These are phyloP conservation scores for Sebastes itinus DNA, from an alignment of 2,797 vertebrate genomes.

Conservation along the genomic window DNA sequence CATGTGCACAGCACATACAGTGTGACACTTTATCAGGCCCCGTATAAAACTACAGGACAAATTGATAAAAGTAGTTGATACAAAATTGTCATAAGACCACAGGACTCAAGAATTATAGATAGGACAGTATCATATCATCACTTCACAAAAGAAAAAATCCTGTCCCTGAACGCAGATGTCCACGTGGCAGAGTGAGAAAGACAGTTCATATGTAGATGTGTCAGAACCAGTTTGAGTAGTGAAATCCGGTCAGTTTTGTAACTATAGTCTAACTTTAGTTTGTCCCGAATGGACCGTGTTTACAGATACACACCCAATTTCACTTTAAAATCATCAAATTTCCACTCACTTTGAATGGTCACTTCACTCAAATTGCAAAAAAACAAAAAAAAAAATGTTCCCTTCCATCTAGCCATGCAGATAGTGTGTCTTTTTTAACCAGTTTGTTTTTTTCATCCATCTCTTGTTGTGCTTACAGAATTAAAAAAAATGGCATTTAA, in stretches of 20 bases:
- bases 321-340: not conserved
- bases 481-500: not conserved
- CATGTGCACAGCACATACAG: constrained; percentile 96
- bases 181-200: constrained; percentile 5
- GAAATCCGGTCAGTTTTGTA: not conserved
- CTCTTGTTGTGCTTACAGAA: not conserved
- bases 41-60: constrained; percentile 95
- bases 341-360: too few species aligned
- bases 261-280: not conserved
- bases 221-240: not conserved
- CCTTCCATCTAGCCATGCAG: not conserved
- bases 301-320: not conserved
- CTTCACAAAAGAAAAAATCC: constrained; percentile 9
- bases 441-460: not conserved
- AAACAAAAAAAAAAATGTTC: not conserved
- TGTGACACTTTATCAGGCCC: constrained; percentile 80
- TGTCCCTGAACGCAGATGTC: constrained; percentile 19
- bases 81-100: constrained; percentile 72
- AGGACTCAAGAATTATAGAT: constrained; percentile 56
- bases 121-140: constrained; percentile 52
- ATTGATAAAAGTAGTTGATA: constrained; percentile 67
- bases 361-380: not conserved
- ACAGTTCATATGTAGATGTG: not conserved
- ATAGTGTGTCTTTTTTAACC: not conserved
- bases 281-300: not conserved